Conservation (phyloP, 2,113 vertebrate genomes). For the Thamnophis sirtalis region DNA sequence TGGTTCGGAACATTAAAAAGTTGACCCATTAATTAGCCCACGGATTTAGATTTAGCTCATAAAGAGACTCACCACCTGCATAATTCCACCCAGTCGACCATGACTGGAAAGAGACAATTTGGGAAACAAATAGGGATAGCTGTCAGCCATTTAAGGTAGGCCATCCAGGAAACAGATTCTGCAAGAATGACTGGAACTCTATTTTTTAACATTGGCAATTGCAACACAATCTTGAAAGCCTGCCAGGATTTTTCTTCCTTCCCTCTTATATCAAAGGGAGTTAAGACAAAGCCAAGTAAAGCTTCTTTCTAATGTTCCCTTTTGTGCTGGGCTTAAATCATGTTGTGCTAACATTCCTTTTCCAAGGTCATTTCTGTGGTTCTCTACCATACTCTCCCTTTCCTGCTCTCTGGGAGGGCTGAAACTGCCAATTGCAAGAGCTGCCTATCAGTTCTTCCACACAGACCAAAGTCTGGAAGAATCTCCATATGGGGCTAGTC, state of each 20-base stretch:
- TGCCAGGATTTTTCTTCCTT: not conserved
- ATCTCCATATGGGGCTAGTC: not conserved
- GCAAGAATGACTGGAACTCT: not conserved
- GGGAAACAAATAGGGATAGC: not conserved
- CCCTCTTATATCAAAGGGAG: not conserved
- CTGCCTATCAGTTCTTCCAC: not conserved
- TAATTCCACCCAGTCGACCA: not conserved
- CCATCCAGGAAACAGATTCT: not conserved
- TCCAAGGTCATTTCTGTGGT: not conserved
- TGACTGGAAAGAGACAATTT: not conserved
- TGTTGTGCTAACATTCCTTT: not conserved
- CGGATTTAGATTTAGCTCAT: not conserved
- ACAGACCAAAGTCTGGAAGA: not conserved
- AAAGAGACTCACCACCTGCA: not conserved
- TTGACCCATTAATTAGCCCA: not conserved
- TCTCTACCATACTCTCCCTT: not conserved
- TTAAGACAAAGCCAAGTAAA: not conserved
- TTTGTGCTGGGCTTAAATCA: not conserved
- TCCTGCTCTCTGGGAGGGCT: not conserved
- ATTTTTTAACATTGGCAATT: not conserved
- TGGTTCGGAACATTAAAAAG: not conserved
- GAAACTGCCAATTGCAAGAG: not conserved
- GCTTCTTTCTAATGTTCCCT: not conserved
- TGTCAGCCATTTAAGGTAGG: not conserved
- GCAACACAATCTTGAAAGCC: not conserved